These are phyloP conservation scores for Darevskia mixta DNA, from an alignment of 2,797 vertebrate genomes.

Conservation along the genomic window DNA sequence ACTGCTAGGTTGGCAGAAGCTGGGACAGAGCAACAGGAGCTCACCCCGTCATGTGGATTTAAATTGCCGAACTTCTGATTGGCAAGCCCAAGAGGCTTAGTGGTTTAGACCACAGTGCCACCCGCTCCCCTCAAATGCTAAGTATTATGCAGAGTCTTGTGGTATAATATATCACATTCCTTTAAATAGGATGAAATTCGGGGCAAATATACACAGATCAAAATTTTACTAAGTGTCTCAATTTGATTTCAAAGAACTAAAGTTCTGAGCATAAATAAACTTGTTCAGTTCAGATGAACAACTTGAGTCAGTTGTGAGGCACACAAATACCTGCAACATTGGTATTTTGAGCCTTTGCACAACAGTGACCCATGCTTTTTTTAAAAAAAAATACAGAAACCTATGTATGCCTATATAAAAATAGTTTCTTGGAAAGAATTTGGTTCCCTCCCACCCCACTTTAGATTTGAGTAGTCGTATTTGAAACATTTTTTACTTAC, in stretches of 20 bases:
- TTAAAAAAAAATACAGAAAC: constrained; percentile 31
- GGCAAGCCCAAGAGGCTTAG: no score
- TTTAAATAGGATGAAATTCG: constrained; percentile 12
- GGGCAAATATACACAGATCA: neutral
- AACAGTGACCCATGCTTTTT: constrained; percentile 64
- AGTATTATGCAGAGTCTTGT: neutral
- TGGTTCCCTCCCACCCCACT: constrained; percentile 74
- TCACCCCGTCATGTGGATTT: no score
- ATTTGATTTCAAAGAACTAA: constrained; percentile 9
- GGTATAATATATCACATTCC: constrained; percentile 36
- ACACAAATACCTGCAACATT: neutral
- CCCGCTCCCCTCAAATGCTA: no score
- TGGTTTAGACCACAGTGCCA: no score
- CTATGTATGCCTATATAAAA: constrained; percentile 54
- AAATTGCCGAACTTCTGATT: no score
- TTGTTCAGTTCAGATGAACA: neutral
- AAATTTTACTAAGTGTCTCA: neutral
- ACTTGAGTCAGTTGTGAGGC: neutral
- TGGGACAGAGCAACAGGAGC: no score
- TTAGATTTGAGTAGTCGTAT: constrained; percentile 59
- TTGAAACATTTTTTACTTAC: constrained; percentile 54
- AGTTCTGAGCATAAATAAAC: neutral
- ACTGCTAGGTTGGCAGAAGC: no score
- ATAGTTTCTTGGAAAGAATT: constrained; percentile 53
- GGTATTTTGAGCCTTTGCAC: constrained; percentile 65